Evolutionary conservation across 2,113 vertebrate species (phyloP).

Genomic region (Tupaia tana): DNA sequence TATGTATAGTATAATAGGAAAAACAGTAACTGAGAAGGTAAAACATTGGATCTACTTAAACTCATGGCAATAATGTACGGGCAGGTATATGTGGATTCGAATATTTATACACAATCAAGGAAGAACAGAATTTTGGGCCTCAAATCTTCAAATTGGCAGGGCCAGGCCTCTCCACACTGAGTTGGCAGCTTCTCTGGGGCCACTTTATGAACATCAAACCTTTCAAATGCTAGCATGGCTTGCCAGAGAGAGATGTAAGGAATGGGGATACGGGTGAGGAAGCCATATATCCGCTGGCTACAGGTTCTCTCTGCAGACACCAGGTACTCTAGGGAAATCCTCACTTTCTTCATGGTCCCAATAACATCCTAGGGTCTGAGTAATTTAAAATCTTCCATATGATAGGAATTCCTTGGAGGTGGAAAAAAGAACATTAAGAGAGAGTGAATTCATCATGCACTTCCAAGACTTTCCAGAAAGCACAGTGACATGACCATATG

Average conservation of each 20-base stretch:
- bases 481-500: neutral
- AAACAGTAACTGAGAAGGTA: neutral
- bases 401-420: constrained; percentile 17
- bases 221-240: neutral
- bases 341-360: neutral
- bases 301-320: neutral
- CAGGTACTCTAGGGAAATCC: neutral
- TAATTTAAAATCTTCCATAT: constrained; percentile 51
- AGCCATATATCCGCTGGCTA: neutral
- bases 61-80: neutral
- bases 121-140: neutral
- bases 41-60: neutral
- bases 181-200: neutral
- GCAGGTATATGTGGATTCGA: neutral
- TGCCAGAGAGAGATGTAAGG: constrained; percentile 4
- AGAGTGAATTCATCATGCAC: constrained; percentile 34
- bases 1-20: neutral
- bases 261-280: neutral
- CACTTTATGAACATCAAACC: neutral
- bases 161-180: neutral
- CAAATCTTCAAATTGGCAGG: neutral
- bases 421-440: neutral
- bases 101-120: neutral
- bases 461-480: constrained; percentile 56
- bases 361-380: neutral